Percentiles rank a stretch among this genome's conserved stretches.
Conservation (phyloP, 2,797 vertebrate species). For the Chelon auratus region DNA sequence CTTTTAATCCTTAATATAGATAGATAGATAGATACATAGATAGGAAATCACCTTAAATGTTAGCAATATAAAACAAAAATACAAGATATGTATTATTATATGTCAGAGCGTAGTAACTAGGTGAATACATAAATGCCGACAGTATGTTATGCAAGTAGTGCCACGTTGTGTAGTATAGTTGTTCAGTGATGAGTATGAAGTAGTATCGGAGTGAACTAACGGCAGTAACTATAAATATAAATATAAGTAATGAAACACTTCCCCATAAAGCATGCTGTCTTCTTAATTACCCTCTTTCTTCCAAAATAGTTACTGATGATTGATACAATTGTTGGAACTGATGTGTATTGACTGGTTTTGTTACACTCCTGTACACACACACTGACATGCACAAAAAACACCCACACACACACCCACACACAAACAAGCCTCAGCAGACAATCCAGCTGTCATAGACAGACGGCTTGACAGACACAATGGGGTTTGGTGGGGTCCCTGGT, state of each 20-base stretch:
- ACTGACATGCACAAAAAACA: background rate
- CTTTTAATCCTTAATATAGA: background rate
- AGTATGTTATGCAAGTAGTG: no score
- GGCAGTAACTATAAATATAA: background rate
- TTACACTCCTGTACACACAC: background rate
- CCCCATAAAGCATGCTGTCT: background rate
- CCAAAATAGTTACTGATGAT: no score
- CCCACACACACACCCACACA: slow-evolving; percentile 1
- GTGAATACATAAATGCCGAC: no score
- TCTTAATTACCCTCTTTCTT: slow-evolving; percentile 1
- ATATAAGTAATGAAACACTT: background rate
- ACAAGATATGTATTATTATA: no score
- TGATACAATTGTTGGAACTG: background rate
- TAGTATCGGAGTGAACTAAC: no score
- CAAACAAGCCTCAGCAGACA: slow-evolving; percentile 16
- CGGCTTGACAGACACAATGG: slow-evolving; percentile 38
- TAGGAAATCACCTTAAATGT: no score
- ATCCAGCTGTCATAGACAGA: slow-evolving; percentile 11
- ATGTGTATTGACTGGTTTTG: background rate
- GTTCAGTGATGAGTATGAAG: no score
- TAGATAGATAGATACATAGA: no score
- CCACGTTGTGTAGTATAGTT: no score
- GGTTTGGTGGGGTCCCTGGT: slow-evolving; percentile 31
- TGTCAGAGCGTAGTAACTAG: no score
- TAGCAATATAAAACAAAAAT: no score